Evolutionary conservation across 2,888 invertebrate species (phyloP).

Genomic region (Synanthedon vespiformis): DNA sequence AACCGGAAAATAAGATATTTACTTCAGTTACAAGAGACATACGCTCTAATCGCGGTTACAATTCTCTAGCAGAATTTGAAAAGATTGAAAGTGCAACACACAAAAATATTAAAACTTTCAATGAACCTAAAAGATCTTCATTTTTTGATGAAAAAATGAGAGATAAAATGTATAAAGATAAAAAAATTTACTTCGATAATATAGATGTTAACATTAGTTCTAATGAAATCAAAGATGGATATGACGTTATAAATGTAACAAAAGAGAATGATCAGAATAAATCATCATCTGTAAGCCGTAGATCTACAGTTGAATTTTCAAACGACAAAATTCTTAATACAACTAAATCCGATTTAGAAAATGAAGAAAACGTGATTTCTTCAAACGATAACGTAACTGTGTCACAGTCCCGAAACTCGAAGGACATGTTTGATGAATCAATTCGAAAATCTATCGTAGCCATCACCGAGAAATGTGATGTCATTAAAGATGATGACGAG

Average conservation of each 20-base stretch:
- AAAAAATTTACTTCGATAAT: conserved; percentile 35
- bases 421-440: too few relatives aligned
- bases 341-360: conserved; percentile 10
- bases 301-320: too few relatives aligned
- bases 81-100: conserved; percentile 34
- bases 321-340: conserved; percentile 1
- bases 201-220: conserved; percentile 14
- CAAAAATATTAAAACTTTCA: neutral
- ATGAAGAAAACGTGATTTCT: conserved; percentile 9
- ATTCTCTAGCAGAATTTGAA: conserved; percentile 42
- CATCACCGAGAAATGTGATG: too few relatives aligned
- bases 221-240: conserved; percentile 8
- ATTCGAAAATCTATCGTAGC: too few relatives aligned
- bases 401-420: too few relatives aligned
- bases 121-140: neutral
- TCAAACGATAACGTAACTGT: conserved; percentile 3
- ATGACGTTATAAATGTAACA: conserved; percentile 6
- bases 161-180: conserved; percentile 12
- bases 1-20: too few relatives aligned
- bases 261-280: conserved; percentile 21
- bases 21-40: too few relatives aligned
- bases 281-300: conserved; percentile 26
- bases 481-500: conserved; percentile 1
- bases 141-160: conserved; percentile 12
- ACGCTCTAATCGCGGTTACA: too few relatives aligned